A percentile compares a stretch with the other conserved stretches of the same genome.
These are phyloP conservation scores for Dreissena polymorpha DNA, from an alignment of 1,140 invertebrate species.

Conservation along the genomic window DNA sequence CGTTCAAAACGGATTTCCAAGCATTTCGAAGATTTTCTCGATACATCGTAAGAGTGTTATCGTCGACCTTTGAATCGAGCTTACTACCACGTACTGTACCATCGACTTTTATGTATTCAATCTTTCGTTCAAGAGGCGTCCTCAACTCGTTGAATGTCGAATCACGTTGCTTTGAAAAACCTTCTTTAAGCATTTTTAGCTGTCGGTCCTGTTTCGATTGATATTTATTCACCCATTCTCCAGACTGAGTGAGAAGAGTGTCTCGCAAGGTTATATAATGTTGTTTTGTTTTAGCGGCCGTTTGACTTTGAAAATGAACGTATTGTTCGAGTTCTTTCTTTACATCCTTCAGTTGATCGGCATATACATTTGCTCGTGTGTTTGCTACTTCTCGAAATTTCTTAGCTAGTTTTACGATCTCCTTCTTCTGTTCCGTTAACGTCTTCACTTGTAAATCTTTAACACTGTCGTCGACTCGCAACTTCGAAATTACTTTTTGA, in stretches of 20 bases:
- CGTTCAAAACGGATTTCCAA: too few species aligned
- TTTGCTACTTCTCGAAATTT: conserved; percentile 15
- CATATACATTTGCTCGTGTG: neutral
- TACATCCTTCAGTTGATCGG: neutral
- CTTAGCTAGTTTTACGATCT: conserved; percentile 15
- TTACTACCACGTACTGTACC: too few species aligned
- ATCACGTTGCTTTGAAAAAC: conserved; percentile 1
- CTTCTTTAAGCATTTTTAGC: conserved; percentile 1
- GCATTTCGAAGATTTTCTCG: too few species aligned
- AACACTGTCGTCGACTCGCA: neutral
- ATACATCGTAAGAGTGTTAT: too few species aligned
- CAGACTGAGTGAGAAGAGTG: neutral
- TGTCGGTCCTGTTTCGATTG: neutral
- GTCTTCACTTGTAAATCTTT: conserved; percentile 16
- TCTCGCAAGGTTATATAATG: conserved; percentile 10
- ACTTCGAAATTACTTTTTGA: conserved; percentile 8
- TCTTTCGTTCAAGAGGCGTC: too few species aligned
- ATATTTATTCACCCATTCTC: neutral
- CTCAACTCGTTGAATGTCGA: neutral
- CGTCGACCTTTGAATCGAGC: too few species aligned
- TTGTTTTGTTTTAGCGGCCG: conserved; percentile 4
- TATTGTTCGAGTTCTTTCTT: conserved; percentile 14
- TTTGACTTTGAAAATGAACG: neutral
- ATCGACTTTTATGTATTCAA: too few species aligned
- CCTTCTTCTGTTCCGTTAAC: conserved; percentile 9